phyloP scores from a whole-genome alignment of 2,797 vertebrate genomes.

The Coranthus polyacanthus region DNA sequence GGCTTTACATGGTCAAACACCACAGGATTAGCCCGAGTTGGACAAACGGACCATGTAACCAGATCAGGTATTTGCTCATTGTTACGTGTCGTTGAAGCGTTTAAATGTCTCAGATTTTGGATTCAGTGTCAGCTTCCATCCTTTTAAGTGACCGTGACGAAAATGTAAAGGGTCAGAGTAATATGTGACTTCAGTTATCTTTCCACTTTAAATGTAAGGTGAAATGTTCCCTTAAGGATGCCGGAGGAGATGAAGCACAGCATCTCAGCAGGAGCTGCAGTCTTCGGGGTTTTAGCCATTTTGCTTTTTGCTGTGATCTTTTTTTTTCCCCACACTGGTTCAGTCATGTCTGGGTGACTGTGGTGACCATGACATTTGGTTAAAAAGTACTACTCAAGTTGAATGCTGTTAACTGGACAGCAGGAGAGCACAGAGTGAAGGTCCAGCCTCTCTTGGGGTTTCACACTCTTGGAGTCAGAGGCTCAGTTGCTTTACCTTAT shows the following conservation, averaged over 20 bases:
- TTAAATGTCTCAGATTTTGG: neutral
- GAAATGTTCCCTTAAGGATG: conserved; percentile 23
- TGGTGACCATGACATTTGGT: conserved; percentile 28
- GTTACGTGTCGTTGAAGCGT: neutral
- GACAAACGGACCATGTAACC: conserved; percentile 67
- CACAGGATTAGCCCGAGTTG: conserved; percentile 59
- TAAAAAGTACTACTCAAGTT: neutral
- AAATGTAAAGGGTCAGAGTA: neutral
- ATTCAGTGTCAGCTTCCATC: conserved; percentile 10
- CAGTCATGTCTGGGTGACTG: conserved; percentile 22
- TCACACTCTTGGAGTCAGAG: no score
- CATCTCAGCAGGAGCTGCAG: conserved; percentile 45
- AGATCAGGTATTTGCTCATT: conserved; percentile 62
- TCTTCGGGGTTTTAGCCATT: conserved; percentile 45
- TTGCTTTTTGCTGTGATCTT: conserved; percentile 50
- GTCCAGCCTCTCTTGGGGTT: neutral
- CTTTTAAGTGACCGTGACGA: neutral
- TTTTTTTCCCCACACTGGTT: conserved; percentile 20
- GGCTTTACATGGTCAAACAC: conserved; percentile 47
- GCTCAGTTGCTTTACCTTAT: no score
- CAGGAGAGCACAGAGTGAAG: neutral
- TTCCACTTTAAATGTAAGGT: neutral
- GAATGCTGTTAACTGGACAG: neutral
- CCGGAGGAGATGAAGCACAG: conserved; percentile 22
- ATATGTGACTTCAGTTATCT: neutral